Evolutionary conservation across 2,888 invertebrate genomes (phyloP), one percentile per base, ranked within the genome.

Genomic region (Protonemura montana): DNA sequence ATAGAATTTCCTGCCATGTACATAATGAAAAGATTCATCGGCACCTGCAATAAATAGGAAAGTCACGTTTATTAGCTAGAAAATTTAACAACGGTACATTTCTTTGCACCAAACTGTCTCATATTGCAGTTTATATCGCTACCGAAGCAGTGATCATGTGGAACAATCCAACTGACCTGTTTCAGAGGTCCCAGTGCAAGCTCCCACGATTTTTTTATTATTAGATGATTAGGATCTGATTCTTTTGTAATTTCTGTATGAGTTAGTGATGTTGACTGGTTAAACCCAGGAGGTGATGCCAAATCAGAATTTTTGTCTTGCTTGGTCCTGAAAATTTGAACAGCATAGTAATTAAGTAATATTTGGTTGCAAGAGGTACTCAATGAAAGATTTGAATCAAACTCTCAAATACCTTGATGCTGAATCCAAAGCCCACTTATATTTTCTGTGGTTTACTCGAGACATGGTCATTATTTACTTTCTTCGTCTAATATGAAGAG

Each of bases 1-100:
- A 99, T 99, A 0, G 99, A 98, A 91, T 98, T 99, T 26, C 99
- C 99, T 86, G 99, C 98, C 99, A 99, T 99, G 92, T 99, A 99
- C 98, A 99, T 99, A 87, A 99, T 98, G 91, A 99, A 98, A 88
- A 99, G 93, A 92, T 99, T 99, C 99, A 99, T 99, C 0, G 99
- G 99, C 16, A 94, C 92, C 92, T 94, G 88, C 42, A 89, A 59
- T 21, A 59, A 41, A 59, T 59, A 59, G 59, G 13, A 21, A 21
- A 59, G 59, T 7, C 10, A 3, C 35, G 21, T 59, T 59, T 82
- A 28, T 82, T 28, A 7, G 5, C 30, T 7, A 82, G 7, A 82
- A 82, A 0, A 25, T n/a, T 10, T 25, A 29, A 87, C 30, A 42
- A 30, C 28, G 87, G 86, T 5, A 21, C 30, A 41, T n/a, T 30